A percentile compares a stretch with the other conserved stretches of the same genome.
Evolutionary conservation across 2,888 invertebrate genomes (phyloP).

Genomic region (Eupeodes luniger): DNA sequence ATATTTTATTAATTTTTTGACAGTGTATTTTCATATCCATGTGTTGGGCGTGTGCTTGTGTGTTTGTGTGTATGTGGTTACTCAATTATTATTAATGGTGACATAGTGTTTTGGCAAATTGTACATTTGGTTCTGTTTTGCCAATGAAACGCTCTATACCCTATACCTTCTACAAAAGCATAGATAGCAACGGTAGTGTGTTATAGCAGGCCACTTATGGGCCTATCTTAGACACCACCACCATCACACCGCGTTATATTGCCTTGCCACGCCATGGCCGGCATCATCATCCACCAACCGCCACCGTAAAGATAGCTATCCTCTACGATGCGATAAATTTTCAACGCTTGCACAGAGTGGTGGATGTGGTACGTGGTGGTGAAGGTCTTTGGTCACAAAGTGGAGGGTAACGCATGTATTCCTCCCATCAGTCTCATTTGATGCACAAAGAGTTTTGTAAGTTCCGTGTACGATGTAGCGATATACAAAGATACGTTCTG

Average conservation of each 20-base stretch:
- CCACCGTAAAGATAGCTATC: not conserved
- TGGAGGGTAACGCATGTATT: constrained; percentile 13
- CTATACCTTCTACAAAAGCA: constrained; percentile 2
- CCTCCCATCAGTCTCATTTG: not conserved
- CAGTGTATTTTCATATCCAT: too few relatives aligned
- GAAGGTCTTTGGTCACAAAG: constrained; percentile 23
- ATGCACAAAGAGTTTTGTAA: constrained; percentile 33
- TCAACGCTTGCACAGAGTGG: not conserved
- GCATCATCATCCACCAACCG: not conserved
- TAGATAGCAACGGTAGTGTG: not conserved
- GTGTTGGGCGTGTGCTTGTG: too few relatives aligned
- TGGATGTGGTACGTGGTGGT: too few relatives aligned
- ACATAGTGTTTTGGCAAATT: constrained; percentile 63
- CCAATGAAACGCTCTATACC: constrained; percentile 25
- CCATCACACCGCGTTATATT: not conserved
- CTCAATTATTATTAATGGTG: constrained; percentile 55
- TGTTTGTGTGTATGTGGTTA: not conserved
- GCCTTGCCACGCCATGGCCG: too few relatives aligned
- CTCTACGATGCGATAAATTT: constrained; percentile 10
- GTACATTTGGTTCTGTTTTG: constrained; percentile 20
- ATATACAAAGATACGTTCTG: not conserved
- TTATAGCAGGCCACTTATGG: constrained; percentile 21
- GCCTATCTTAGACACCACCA: constrained; percentile 37
- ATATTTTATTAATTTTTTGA: too few relatives aligned
- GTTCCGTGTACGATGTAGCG: not conserved